phyloP scores from a whole-genome alignment of 1,140 invertebrate species.

The Phthorimaea operculella region DNA sequence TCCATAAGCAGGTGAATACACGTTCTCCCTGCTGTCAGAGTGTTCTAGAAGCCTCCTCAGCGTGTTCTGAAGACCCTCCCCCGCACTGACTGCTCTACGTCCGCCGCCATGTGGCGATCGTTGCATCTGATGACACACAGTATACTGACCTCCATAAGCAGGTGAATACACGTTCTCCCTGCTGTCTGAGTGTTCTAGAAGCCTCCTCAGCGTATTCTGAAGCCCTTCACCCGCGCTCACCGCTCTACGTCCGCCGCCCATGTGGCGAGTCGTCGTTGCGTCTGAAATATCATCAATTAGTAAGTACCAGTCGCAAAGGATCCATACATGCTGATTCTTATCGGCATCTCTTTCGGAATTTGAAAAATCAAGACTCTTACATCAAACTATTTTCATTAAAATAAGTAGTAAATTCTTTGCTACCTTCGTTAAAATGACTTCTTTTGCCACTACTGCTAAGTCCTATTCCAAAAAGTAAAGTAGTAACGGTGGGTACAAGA shows the following conservation, averaged over 20 bases:
- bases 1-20: slow-evolving; percentile 45
- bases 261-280: slow-evolving; percentile 67
- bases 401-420: too few species aligned
- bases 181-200: slow-evolving; percentile 78
- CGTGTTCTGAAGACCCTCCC: slow-evolving; percentile 82
- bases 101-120: slow-evolving; percentile 61
- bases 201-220: slow-evolving; percentile 80
- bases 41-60: slow-evolving; percentile 77
- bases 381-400: too few species aligned
- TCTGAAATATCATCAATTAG: slow-evolving; percentile 44
- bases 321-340: too few species aligned
- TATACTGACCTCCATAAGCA: slow-evolving; percentile 26
- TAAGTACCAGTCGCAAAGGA: too few species aligned
- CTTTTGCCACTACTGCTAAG: too few species aligned
- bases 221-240: slow-evolving; percentile 74
- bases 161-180: slow-evolving; percentile 69
- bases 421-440: too few species aligned
- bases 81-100: slow-evolving; percentile 52
- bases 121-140: slow-evolving; percentile 72
- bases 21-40: slow-evolving; percentile 76
- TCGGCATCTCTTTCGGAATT: too few species aligned
- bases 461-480: too few species aligned
- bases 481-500: too few species aligned
- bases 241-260: slow-evolving; percentile 39
- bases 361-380: too few species aligned